phyloP scores from a whole-genome alignment of 1,140 invertebrate species.

The Orius laevigatus region DNA sequence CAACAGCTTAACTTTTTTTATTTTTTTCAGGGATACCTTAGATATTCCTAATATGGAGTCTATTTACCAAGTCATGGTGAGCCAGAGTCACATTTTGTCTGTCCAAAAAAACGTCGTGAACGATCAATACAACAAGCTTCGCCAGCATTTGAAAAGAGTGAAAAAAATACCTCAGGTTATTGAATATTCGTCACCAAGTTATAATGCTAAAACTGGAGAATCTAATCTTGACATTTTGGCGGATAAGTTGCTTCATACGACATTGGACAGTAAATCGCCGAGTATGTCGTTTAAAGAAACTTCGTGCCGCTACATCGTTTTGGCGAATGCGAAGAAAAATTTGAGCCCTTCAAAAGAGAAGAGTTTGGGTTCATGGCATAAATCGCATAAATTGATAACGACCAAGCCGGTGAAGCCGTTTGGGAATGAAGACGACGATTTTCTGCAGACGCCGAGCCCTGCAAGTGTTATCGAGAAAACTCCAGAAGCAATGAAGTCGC shows the following conservation, averaged over 20 bases:
- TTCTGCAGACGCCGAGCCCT: no score
- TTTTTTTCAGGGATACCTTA: constrained; percentile 25
- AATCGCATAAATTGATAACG: constrained; percentile 9
- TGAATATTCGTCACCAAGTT: background rate
- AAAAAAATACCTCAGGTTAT: no score
- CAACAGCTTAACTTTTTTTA: constrained; percentile 3
- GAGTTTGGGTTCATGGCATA: background rate
- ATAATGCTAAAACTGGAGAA: constrained; percentile 6
- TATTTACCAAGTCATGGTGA: constrained; percentile 46
- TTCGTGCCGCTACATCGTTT: constrained; percentile 1
- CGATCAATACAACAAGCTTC: constrained; percentile 13
- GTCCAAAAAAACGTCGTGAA: constrained; percentile 32
- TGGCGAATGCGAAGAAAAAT: background rate
- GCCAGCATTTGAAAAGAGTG: no score
- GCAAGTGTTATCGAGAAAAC: no score
- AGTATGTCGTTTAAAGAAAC: constrained; percentile 1
- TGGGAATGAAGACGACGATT: no score
- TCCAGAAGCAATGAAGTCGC: no score
- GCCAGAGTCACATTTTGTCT: constrained; percentile 39
- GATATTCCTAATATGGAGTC: constrained; percentile 43
- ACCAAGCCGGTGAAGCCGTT: constrained; percentile 4
- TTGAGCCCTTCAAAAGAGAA: background rate
- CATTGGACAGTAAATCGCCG: constrained; percentile 1
- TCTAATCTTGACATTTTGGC: constrained; percentile 18
- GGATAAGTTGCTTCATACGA: constrained; percentile 18